A percentile compares a stretch with the other conserved stretches of the same genome.
phyloP scores from a whole-genome alignment of 2,888 invertebrate species.

The Heteropelma amictum region DNA sequence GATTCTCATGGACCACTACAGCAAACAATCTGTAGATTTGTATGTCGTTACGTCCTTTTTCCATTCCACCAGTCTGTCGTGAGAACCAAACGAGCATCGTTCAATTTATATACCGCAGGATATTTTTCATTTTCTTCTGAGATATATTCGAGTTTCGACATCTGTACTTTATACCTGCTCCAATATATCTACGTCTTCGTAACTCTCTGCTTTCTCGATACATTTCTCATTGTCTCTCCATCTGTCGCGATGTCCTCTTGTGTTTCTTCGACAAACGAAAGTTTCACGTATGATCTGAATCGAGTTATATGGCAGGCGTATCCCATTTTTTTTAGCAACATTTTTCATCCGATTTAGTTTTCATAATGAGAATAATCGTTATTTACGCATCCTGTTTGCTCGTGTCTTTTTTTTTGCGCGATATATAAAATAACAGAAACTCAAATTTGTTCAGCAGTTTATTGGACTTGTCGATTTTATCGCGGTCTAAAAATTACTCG shows the following conservation, averaged over 20 bases:
- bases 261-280: background rate
- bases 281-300: background rate
- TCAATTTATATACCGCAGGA: background rate
- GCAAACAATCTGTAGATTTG: background rate
- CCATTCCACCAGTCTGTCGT: background rate
- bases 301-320: background rate
- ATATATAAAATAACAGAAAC: no score
- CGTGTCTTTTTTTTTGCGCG: background rate
- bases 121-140: slow-evolving; percentile 31
- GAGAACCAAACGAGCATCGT: slow-evolving; percentile 28
- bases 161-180: slow-evolving; percentile 23
- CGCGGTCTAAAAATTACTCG: no score
- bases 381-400: background rate
- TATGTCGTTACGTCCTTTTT: background rate
- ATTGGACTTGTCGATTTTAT: no score
- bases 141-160: slow-evolving; percentile 42
- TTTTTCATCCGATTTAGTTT: background rate
- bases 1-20: background rate
- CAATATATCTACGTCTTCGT: slow-evolving; percentile 6
- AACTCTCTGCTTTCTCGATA: background rate
- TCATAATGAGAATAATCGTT: background rate
- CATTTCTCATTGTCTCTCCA: slow-evolving; percentile 4
- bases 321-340: background rate
- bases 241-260: background rate
- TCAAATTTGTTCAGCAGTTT: no score